Evolutionary conservation across 2,888 invertebrate genomes (phyloP).

Genomic region (Stratiomys singularior): DNA sequence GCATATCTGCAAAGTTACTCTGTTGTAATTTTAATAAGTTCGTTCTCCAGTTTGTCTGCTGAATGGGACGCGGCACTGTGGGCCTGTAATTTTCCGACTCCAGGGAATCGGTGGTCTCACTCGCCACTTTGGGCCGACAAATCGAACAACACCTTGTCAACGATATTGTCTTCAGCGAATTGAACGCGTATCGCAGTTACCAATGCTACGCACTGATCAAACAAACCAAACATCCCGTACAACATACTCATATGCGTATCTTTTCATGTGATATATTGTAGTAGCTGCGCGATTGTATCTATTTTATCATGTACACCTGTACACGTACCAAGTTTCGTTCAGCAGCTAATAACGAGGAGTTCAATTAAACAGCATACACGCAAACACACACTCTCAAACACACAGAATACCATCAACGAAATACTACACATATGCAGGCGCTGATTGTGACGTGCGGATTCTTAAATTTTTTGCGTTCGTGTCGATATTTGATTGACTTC

Average conservation of each 20-base stretch:
- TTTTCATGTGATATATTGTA: neutral
- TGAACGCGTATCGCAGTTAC: too few relatives aligned
- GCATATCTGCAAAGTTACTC: constrained; percentile 48
- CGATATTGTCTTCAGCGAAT: neutral
- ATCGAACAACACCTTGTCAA: constrained; percentile 33
- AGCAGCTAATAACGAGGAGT: neutral
- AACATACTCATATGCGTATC: neutral
- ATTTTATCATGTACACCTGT: neutral
- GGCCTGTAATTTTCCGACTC: neutral
- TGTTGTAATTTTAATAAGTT: constrained; percentile 50
- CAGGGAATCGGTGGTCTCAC: neutral
- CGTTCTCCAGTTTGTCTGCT: constrained; percentile 17
- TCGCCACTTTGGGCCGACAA: neutral
- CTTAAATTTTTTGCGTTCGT: constrained; percentile 47
- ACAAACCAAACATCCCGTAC: neutral
- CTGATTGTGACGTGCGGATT: constrained; percentile 31
- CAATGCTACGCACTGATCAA: neutral
- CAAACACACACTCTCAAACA: too few relatives aligned
- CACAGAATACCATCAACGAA: too few relatives aligned
- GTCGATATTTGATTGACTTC: constrained; percentile 53
- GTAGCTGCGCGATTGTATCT: neutral
- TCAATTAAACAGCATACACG: too few relatives aligned
- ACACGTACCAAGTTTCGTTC: neutral
- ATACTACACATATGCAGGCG: too few relatives aligned
- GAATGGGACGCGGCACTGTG: neutral